Evolutionary conservation across 2,113 vertebrate species (phyloP).

Genomic region (Cyprinodon variegatus): DNA sequence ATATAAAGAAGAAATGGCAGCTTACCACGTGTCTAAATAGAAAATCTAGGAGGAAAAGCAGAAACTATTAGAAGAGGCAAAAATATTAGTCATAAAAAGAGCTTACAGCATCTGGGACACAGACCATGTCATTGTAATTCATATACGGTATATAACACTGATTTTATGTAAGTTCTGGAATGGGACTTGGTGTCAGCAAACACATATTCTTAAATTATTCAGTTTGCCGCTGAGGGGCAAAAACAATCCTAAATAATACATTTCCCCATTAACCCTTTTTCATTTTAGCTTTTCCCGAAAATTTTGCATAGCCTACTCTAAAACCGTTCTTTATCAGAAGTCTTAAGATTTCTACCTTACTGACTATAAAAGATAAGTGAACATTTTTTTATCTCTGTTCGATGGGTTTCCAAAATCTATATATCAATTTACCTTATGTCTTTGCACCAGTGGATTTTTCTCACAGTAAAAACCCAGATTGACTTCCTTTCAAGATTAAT

Average conservation of each 20-base stretch:
- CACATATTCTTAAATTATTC: neutral
- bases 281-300: neutral
- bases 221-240: neutral
- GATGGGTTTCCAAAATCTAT: conserved; percentile 1
- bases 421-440: conserved; percentile 1
- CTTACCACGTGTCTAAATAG: no score
- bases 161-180: neutral
- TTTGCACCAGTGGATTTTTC: conserved; percentile 9
- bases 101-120: no score
- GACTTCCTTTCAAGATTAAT: conserved; percentile 29
- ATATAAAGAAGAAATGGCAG: no score
- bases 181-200: neutral
- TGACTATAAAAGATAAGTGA: conserved; percentile 18
- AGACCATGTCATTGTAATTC: no score
- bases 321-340: no score
- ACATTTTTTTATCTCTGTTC: conserved; percentile 11
- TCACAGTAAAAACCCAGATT: conserved; percentile 13
- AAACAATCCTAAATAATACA: neutral
- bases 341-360: neutral
- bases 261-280: neutral
- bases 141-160: no score
- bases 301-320: neutral
- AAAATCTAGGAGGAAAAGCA: no score
- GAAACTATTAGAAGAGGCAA: no score
- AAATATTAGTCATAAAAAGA: no score